Percentiles rank a stretch among this genome's conserved stretches.
Conservation (phyloP, 1,140 invertebrate genomes). For the Ceratosolen solmsi region DNA sequence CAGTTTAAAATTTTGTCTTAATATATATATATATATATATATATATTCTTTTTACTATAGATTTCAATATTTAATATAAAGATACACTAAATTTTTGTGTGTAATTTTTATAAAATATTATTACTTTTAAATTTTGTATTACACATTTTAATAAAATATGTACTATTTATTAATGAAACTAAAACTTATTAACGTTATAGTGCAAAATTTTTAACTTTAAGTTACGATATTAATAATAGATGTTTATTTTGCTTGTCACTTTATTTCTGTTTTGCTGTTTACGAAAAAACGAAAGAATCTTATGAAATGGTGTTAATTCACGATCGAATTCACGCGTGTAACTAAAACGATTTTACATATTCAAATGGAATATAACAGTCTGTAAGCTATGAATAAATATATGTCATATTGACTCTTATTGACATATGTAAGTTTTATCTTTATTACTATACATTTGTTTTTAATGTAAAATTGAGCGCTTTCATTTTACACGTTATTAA, state of each 20-base stretch:
- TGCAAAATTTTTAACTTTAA: too few species aligned
- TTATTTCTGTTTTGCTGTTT: not conserved
- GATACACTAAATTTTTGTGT: too few species aligned
- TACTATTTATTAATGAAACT: too few species aligned
- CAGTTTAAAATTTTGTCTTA: too few species aligned
- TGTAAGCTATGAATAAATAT: conserved; percentile 41
- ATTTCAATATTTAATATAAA: too few species aligned
- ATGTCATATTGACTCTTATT: conserved; percentile 22
- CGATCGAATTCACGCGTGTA: conserved; percentile 9
- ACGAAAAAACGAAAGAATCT: not conserved
- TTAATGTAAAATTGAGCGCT: not conserved
- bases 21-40: too few species aligned
- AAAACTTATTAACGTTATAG: too few species aligned
- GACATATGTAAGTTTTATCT: conserved; percentile 47
- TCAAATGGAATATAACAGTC: conserved; percentile 29
- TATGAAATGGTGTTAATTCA: not conserved
- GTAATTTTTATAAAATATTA: too few species aligned
- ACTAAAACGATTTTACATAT: conserved; percentile 39
- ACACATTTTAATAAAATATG: too few species aligned
- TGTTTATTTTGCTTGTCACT: not conserved
- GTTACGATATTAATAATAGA: too few species aligned
- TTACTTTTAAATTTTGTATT: too few species aligned
- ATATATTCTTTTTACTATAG: too few species aligned
- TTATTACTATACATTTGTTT: conserved; percentile 34
- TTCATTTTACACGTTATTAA: conserved; percentile 7